These are phyloP conservation scores for Apodemus speciosus DNA, from an alignment of 2,113 vertebrate genomes.

Conservation along the genomic window DNA sequence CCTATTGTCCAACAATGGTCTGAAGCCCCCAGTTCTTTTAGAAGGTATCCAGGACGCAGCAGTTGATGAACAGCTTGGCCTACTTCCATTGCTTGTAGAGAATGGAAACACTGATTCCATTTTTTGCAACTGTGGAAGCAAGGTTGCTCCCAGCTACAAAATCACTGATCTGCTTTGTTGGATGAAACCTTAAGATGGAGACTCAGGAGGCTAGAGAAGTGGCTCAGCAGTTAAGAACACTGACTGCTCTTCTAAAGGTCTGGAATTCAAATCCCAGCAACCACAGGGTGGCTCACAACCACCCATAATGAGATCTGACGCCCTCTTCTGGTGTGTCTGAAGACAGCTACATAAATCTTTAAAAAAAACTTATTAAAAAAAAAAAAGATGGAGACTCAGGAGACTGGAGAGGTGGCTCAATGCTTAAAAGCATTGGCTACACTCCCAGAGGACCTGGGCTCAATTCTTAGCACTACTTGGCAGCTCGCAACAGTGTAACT, in stretches of 20 bases:
- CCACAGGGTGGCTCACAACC: no score
- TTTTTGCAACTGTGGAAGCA: background rate
- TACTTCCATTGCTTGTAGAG: background rate
- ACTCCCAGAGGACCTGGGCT: background rate
- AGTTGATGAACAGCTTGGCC: background rate
- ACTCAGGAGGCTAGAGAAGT: background rate
- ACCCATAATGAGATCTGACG: no score
- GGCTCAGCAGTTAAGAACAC: background rate
- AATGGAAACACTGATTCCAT: background rate
- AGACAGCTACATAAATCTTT: no score
- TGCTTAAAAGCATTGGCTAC: background rate
- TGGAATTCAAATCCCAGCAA: no score
- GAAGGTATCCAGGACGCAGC: constrained; percentile 9
- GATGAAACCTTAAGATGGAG: background rate
- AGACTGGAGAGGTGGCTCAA: background rate
- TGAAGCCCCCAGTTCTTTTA: background rate
- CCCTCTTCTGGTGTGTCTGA: no score
- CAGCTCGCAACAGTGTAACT: background rate
- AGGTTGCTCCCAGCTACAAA: background rate
- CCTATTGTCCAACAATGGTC: background rate
- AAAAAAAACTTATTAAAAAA: no score
- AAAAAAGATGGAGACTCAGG: background rate
- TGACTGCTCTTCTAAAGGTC: no score
- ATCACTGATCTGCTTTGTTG: background rate
- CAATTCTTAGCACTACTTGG: background rate